These are phyloP conservation scores for Alosa sapidissima DNA, from an alignment of 2,797 vertebrate species.

Conservation along the genomic window DNA sequence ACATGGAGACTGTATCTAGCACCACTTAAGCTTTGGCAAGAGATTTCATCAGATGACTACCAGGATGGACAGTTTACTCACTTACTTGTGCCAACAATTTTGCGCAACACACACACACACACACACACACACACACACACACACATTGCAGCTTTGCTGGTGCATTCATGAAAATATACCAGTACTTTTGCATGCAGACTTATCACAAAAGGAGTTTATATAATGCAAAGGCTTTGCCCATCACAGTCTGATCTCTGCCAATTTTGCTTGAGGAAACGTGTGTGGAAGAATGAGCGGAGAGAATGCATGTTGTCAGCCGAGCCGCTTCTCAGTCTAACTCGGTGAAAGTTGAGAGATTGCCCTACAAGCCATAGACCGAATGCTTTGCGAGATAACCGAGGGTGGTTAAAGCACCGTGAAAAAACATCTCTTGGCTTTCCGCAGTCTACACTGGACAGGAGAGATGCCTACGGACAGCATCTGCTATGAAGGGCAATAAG, in stretches of 20 bases:
- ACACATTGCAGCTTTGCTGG: not conserved
- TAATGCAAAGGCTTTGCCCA: not conserved
- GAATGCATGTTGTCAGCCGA: constrained; percentile 3
- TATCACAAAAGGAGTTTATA: not conserved
- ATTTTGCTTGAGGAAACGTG: not conserved
- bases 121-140: constrained; percentile 14
- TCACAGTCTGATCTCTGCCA: not conserved
- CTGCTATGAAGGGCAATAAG: not conserved
- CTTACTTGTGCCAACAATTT: not conserved
- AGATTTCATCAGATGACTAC: no score
- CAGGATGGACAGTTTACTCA: not conserved
- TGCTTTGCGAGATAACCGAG: not conserved
- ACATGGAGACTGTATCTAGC: not conserved
- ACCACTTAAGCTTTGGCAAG: not conserved
- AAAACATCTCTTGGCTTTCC: not conserved
- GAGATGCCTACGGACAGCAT: not conserved
- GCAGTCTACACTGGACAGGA: not conserved
- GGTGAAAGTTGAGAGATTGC: constrained; percentile 6
- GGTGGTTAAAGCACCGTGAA: not conserved
- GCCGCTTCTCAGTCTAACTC: not conserved
- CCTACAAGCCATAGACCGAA: not conserved
- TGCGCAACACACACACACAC: not conserved
- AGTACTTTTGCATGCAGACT: constrained; percentile 3
- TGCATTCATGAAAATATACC: not conserved
- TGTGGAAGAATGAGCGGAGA: not conserved